A percentile compares a stretch with the other conserved stretches of the same genome.
Evolutionary conservation across 2,888 invertebrate species (phyloP).

Genomic region (Xestia rhomboidea): DNA sequence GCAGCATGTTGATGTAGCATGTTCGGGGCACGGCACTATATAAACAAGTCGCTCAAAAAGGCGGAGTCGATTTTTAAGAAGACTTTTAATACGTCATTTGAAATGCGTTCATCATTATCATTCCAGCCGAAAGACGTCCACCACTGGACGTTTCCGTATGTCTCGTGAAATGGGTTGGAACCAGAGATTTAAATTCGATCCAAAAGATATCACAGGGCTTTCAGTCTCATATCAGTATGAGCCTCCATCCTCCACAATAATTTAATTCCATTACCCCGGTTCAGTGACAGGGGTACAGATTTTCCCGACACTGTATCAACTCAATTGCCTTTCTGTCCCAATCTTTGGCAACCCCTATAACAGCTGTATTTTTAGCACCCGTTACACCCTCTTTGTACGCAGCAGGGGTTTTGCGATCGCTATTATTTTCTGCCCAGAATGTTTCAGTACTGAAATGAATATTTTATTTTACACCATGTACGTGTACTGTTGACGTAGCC

Average conservation of each 20-base stretch:
- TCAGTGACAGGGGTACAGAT: slow-evolving; percentile 7
- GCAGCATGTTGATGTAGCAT: neutral
- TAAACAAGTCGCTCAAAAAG: neutral
- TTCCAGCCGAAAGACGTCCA: too few species aligned
- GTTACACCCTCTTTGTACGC: slow-evolving; percentile 32
- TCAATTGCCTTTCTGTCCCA: slow-evolving; percentile 18
- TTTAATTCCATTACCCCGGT: slow-evolving; percentile 16
- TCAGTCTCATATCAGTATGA: neutral
- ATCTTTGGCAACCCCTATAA: slow-evolving; percentile 29
- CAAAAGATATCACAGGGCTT: neutral
- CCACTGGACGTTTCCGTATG: too few species aligned
- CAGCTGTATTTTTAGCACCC: slow-evolving; percentile 39
- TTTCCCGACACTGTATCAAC: slow-evolving; percentile 27
- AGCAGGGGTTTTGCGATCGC: neutral
- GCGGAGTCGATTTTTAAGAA: neutral
- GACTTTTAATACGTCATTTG: neutral
- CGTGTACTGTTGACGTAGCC: slow-evolving; percentile 3
- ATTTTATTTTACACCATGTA: slow-evolving; percentile 23
- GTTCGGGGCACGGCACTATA: neutral
- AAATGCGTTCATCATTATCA: neutral
- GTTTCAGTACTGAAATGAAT: slow-evolving; percentile 35
- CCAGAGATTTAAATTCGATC: neutral
- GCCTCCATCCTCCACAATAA: neutral
- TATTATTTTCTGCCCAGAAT: slow-evolving; percentile 31
- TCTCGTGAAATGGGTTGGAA: neutral